Evolutionary conservation across 2,888 invertebrate species (phyloP), one percentile per base, ranked within the genome.

Genomic region (Scrobipalpa costella): DNA sequence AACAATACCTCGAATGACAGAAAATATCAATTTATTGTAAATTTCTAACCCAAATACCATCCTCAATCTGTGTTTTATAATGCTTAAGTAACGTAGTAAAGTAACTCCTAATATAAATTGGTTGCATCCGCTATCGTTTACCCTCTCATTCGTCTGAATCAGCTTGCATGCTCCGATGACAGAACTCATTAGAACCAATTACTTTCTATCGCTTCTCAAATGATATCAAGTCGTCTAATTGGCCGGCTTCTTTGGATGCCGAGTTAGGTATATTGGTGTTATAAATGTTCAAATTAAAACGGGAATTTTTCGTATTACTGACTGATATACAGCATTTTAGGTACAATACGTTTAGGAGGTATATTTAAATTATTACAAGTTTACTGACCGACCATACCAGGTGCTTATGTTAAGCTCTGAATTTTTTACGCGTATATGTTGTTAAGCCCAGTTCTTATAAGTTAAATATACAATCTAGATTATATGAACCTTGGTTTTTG

Each of bases 181-280:
- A 79, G 75, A 67, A 72, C 71, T 73, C 71, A 75, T 79, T 79
- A 70, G 68, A 64, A 66, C 69, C 75, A 79, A 80, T 80, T 79
- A 78, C 78, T 71, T 66, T 71, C 71, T 63, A 72, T 68, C 63
- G 69, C 68, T 68, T 63, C 66, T 66, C 66, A 66, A 68, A 68
- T 68, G 57, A 57, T 17, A 38, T 19, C 33, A 34, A 33, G 17
- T 58, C 38, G 58, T 38, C 40, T 58, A 58, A 58, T 58, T 58
- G 58, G 50, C 11, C 50, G 50, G 50, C 21, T 52, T 52, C 50
- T 52, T 13, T 52, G 27, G 27, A 5, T 52, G 21, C 9, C 21
- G 21, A 52, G 27, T 27, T 52, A 21, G 13, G 13, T 21, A 11
- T 13, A 21, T 52, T 52, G 3, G 6, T 21, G 21, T 5, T 44